A percentile compares a stretch with the other conserved stretches of the same genome.
Conservation (phyloP, 2,113 vertebrate species). For the Hippocampus mohnikei region DNA sequence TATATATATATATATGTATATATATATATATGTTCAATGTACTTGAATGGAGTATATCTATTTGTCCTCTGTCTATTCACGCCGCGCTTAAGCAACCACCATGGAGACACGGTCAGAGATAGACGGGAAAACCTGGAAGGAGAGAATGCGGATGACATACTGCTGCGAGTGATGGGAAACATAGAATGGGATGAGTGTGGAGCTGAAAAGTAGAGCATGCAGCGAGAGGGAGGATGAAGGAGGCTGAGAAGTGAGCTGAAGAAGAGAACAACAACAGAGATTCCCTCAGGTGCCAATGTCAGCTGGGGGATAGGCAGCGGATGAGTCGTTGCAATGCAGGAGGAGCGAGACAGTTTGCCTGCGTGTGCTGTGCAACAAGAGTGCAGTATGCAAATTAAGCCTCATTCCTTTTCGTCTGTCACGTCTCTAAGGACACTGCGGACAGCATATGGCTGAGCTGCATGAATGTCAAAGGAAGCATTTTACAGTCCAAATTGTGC, state of each 20-base stretch:
- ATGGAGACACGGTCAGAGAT: neutral
- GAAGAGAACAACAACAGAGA: conserved; percentile 34
- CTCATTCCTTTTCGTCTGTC: neutral
- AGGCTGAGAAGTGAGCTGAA: conserved; percentile 11
- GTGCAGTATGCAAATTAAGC: conserved; percentile 32
- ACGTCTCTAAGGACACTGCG: conserved; percentile 6
- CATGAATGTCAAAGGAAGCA: conserved; percentile 6
- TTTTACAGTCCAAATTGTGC: neutral
- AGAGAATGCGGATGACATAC: conserved; percentile 5
- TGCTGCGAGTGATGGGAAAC: conserved; percentile 15
- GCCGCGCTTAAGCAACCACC: neutral
- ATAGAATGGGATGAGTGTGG: conserved; percentile 12
- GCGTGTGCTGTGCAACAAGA: conserved; percentile 11
- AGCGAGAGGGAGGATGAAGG: conserved; percentile 8
- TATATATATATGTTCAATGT: neutral
- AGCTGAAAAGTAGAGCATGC: conserved; percentile 13
- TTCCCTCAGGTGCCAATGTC: conserved; percentile 33
- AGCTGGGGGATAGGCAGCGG: conserved; percentile 29
- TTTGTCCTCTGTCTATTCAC: neutral
- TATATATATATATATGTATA: too few relatives aligned
- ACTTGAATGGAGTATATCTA: neutral
- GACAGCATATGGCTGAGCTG: conserved; percentile 2
- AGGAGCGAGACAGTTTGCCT: conserved; percentile 32
- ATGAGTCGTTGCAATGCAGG: conserved; percentile 25
- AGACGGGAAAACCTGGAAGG: conserved; percentile 5